Percentiles rank a stretch among this genome's conserved stretches.
phyloP scores from a whole-genome alignment of 1,140 invertebrate genomes.

The Ylistrum balloti region DNA sequence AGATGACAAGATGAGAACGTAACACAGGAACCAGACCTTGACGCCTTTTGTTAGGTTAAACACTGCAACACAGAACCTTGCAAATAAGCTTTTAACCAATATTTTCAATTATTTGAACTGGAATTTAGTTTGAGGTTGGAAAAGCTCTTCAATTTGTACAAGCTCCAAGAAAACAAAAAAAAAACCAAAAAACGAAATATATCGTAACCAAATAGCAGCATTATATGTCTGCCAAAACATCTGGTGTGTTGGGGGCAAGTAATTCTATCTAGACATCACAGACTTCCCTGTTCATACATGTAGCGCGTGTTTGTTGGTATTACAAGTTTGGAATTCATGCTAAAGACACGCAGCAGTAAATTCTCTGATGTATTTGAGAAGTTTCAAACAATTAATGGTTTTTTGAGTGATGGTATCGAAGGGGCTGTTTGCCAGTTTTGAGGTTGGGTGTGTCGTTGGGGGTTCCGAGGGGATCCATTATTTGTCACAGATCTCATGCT shows the following conservation, averaged over 20 bases:
- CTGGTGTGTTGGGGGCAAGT: neutral
- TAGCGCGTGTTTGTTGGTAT: neutral
- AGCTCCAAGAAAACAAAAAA: neutral
- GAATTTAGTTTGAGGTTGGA: neutral
- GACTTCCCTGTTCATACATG: neutral
- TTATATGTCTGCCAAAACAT: conserved; percentile 12
- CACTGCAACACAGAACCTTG: neutral
- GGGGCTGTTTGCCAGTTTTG: neutral
- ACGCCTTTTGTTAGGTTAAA: neutral
- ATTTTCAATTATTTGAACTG: neutral
- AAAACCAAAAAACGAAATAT: neutral
- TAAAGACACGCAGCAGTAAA: neutral
- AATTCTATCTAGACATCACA: neutral
- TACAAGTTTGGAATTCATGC: neutral
- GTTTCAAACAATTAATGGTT: conserved; percentile 23
- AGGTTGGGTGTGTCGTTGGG: neutral
- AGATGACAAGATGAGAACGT: neutral
- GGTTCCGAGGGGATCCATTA: neutral
- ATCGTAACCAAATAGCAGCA: neutral
- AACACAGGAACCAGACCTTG: neutral
- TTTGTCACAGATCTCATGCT: too few relatives aligned
- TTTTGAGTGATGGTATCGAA: neutral
- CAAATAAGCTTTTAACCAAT: neutral
- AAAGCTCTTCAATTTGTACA: neutral
- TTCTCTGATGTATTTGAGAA: neutral